phyloP scores from a whole-genome alignment of 2,888 invertebrate species.

The Uropetala carovei region DNA sequence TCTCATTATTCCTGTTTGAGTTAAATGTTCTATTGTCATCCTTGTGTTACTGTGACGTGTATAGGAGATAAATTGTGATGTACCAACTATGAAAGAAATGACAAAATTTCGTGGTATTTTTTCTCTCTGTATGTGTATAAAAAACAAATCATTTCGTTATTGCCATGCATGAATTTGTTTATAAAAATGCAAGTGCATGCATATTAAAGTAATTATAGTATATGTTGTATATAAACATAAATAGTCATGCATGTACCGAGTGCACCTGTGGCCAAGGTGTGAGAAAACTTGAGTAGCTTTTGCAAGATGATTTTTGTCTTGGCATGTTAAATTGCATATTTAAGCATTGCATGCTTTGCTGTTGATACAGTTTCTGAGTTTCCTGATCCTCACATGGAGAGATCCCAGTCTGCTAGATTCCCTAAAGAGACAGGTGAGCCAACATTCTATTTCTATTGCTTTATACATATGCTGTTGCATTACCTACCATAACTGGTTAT shows the following conservation, averaged over 20 bases:
- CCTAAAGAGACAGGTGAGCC: constrained; percentile 55
- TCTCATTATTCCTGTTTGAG: background rate
- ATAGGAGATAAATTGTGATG: background rate
- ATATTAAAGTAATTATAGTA: background rate
- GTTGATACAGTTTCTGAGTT: constrained; percentile 71
- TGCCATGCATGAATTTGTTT: background rate
- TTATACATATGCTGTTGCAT: background rate
- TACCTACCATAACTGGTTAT: background rate
- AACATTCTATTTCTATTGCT: background rate
- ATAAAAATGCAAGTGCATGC: constrained; percentile 1
- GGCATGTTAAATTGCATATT: constrained; percentile 43
- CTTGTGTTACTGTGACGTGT: background rate
- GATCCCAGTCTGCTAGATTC: constrained; percentile 63
- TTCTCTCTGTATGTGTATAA: background rate
- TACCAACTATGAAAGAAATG: background rate
- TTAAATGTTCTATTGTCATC: background rate
- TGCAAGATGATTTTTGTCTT: background rate
- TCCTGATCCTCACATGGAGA: constrained; percentile 72
- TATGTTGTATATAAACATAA: constrained; percentile 18
- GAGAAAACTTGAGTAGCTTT: background rate
- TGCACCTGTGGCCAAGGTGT: constrained; percentile 26
- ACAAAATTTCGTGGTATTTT: background rate
- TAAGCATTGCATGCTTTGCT: constrained; percentile 56
- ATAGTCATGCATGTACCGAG: constrained; percentile 65
- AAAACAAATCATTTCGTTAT: background rate